These are phyloP conservation scores for Lacerta bilineata DNA, from an alignment of 2,797 vertebrate species.

Conservation along the genomic window DNA sequence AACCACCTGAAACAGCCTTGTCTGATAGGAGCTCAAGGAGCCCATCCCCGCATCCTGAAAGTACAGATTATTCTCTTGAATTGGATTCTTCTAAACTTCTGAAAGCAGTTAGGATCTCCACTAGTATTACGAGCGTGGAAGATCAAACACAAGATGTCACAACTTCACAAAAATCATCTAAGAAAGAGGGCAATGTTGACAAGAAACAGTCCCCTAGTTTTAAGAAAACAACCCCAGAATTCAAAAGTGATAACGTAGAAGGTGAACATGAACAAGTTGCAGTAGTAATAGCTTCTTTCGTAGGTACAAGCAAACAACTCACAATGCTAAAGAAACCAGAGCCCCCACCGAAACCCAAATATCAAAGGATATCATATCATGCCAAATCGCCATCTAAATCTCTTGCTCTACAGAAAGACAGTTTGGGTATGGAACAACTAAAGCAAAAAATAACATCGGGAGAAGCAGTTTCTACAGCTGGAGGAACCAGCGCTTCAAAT, in stretches of 20 bases:
- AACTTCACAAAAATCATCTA: conserved; percentile 51
- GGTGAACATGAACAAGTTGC: conserved; percentile 57
- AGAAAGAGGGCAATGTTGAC: conserved; percentile 33
- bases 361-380: neutral
- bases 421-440: conserved; percentile 19
- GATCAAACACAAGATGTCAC: conserved; percentile 45
- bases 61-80: conserved; percentile 54
- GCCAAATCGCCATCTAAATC: conserved; percentile 13
- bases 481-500: conserved; percentile 43
- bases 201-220: conserved; percentile 34
- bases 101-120: conserved; percentile 40
- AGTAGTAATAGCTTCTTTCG: conserved; percentile 70
- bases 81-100: conserved; percentile 49
- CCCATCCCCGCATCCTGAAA: conserved; percentile 27
- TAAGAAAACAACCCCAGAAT: conserved; percentile 43
- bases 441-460: neutral
- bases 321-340: conserved; percentile 60
- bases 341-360: conserved; percentile 51
- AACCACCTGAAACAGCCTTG: conserved; percentile 25
- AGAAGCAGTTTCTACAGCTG: neutral
- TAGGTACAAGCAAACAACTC: conserved; percentile 73
- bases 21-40: conserved; percentile 50
- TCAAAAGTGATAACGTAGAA: neutral
- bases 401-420: conserved; percentile 32
- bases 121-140: conserved; percentile 41